phyloP scores from a whole-genome alignment of 2,888 invertebrate species.

The Chaitophorus viminalis region DNA sequence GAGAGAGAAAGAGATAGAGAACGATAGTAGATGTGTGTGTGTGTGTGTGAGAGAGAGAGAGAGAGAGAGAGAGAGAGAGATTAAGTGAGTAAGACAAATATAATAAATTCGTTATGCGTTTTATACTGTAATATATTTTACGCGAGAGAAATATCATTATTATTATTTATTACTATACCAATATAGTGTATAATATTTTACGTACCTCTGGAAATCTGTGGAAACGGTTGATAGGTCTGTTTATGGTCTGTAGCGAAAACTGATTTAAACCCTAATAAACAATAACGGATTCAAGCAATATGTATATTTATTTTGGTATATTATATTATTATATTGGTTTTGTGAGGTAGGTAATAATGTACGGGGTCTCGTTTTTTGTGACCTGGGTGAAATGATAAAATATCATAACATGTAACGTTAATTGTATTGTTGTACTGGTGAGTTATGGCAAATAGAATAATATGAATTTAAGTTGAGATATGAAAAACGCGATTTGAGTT shows the following conservation, averaged over 20 bases:
- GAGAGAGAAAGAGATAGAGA: constrained; percentile 45
- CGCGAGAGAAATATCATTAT: constrained; percentile 34
- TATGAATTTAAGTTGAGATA: neutral
- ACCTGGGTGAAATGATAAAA: neutral
- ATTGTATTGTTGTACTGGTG: neutral
- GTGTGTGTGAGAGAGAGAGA: no score
- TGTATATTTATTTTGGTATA: constrained; percentile 39
- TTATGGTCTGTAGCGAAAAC: constrained; percentile 62
- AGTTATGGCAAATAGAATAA: neutral
- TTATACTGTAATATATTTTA: neutral
- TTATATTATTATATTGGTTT: neutral
- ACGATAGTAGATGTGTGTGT: no score
- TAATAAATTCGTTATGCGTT: constrained; percentile 62
- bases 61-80: constrained; percentile 1
- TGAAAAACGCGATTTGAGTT: neutral
- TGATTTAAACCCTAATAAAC: constrained; percentile 62
- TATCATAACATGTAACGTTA: neutral
- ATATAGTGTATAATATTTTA: constrained; percentile 49
- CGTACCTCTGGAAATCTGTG: constrained; percentile 62
- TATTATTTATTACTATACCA: constrained; percentile 16
- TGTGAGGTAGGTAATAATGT: neutral
- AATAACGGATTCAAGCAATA: constrained; percentile 59
- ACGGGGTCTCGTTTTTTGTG: neutral
- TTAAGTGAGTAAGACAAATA: constrained; percentile 50
- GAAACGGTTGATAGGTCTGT: constrained; percentile 61